phyloP scores from a whole-genome alignment of 2,888 invertebrate genomes.

The Lordiphosa andalusiaca region DNA sequence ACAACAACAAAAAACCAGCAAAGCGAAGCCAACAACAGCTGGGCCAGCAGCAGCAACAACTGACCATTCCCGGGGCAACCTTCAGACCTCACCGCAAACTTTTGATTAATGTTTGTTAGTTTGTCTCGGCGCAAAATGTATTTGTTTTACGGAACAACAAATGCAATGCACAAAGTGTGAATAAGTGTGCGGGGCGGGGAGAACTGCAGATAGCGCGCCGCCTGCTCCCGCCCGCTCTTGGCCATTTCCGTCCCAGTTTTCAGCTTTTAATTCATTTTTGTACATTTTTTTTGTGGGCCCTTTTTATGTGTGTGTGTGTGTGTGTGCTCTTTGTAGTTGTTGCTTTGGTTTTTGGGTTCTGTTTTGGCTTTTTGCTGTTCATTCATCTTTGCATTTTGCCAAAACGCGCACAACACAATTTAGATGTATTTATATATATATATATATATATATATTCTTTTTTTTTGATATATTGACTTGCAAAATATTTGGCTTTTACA shows the following conservation, averaged over 20 bases:
- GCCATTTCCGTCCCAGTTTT: constrained; percentile 5
- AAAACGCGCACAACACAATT: constrained; percentile 37
- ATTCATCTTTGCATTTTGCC: constrained; percentile 60
- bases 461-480: constrained; percentile 71
- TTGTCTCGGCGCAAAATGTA: constrained; percentile 62
- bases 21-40: not conserved
- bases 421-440: not conserved
- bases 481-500: constrained; percentile 71
- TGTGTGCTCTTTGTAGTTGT: not conserved
- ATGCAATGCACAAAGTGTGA: constrained; percentile 15
- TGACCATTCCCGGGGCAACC: constrained; percentile 36
- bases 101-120: constrained; percentile 71
- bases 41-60: not conserved
- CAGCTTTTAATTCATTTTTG: constrained; percentile 1
- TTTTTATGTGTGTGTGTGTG: not conserved
- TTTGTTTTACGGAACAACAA: constrained; percentile 65
- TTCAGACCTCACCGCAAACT: constrained; percentile 58
- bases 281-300: not conserved
- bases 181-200: not conserved
- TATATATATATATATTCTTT: not conserved
- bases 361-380: constrained; percentile 38
- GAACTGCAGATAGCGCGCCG: constrained; percentile 4
- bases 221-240: not conserved
- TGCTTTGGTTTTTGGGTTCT: constrained; percentile 9
- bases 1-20: not conserved